Evolutionary conservation across 2,797 vertebrate species (phyloP), one percentile per base, ranked within the genome.

Genomic region (Hafferia zeledoni): DNA sequence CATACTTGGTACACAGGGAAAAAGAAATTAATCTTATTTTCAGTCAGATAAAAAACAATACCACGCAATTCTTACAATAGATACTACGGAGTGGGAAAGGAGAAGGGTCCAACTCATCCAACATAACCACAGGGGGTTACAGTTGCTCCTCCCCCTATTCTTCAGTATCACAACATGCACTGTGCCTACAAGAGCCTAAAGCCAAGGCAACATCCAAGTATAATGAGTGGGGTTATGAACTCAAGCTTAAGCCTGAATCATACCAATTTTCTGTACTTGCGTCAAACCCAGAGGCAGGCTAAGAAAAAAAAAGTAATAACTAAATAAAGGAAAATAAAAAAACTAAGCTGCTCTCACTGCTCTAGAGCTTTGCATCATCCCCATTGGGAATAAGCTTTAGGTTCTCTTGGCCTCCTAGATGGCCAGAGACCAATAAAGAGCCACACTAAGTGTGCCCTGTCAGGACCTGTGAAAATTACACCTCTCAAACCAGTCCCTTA

Each of bases 171-270:
- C 25, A 71, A 83, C 64, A 57, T 2, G 2, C 8, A 5, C 3
- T 61, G 44, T 5, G 13, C 46, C 53, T 33, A 65, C 1, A 47
- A 41, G 5, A 91, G 82, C 55, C 78, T 79, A 64, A 89, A 90
- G 60, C 87, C 75, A 88, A 83, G 28, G 61, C 89, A 87, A 70
- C 47, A 70, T 59, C n/a, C 57, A 72, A 65, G n/a, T 33, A 76
- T 69, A 89, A 91, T 4, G 14, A 89, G 24, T 2, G 1, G 17
- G 63, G 89, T 88, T 95, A 74, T 75, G 72, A 95, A 95, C 79
- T 91, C 83, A 52, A 52, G n/a, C 84, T 88, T 55, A 89, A 95
- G 65, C 35, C 83, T 92, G 87, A 92, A 91, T 90, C 70, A 93
- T 85, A 65, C 88, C 53, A 55, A 91, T 95, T 93, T 81, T 80